These are phyloP conservation scores for Megalurothrips usitatus DNA, from an alignment of 2,888 invertebrate genomes.

Conservation along the genomic window DNA sequence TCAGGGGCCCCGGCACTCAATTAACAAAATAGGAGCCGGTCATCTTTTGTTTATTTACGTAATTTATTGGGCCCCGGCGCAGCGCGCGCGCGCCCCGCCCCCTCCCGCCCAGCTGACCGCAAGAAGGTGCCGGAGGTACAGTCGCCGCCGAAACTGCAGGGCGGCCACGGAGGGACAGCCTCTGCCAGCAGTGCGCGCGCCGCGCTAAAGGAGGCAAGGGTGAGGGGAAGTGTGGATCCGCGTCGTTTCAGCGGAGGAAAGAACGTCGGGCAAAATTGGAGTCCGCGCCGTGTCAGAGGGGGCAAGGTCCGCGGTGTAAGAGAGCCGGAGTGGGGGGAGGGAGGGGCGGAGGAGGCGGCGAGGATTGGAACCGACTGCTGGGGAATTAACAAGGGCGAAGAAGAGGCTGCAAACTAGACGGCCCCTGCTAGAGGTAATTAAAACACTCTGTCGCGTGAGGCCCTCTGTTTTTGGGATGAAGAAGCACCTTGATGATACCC, in stretches of 20 bases:
- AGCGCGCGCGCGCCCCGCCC: not conserved
- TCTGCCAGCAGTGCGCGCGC: no score
- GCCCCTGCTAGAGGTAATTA: not conserved
- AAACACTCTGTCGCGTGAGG: not conserved
- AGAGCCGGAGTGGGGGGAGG: not conserved
- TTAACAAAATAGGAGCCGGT: not conserved
- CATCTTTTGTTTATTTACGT: constrained; percentile 9
- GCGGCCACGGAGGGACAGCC: no score
- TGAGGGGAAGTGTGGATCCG: not conserved
- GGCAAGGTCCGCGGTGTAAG: not conserved
- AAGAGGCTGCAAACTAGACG: constrained; percentile 13
- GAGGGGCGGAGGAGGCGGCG: not conserved
- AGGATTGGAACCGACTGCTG: not conserved
- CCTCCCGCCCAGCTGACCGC: not conserved
- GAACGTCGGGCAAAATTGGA: no score
- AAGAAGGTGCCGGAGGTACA: no score
- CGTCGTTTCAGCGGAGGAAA: no score
- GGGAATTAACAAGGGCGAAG: constrained; percentile 12
- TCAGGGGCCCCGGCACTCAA: not conserved
- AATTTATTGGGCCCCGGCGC: not conserved
- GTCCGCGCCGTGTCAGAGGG: not conserved
- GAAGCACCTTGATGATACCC: constrained; percentile 12
- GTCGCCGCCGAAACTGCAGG: no score
- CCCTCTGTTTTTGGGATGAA: constrained; percentile 4
- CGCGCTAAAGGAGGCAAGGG: not conserved